Base-by-base conservation (phyloP, 2,113 vertebrate genomes). In the Nyctibius bracteatus region DNA sequence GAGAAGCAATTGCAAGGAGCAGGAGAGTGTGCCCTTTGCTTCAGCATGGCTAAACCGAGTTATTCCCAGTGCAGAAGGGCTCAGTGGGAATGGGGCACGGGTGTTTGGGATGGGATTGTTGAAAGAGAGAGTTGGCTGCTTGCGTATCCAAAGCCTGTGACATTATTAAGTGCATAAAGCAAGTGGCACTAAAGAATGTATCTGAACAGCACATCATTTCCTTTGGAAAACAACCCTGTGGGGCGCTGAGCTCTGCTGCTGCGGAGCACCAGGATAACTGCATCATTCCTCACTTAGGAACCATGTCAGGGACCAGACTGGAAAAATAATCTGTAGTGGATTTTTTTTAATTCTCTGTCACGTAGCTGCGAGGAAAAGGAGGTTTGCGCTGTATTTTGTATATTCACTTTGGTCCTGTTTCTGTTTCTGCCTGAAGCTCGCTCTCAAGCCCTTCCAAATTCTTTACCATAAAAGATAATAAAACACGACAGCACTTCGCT, bases 401-500 rank as follows among this genome's bases (percentile, higher is more conserved):
- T 41, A 70, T 47, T 33, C 57, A 49, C 55, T 88, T 49, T 9
- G 37, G 89, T 88, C 71, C 89, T 72, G 66, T 65, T 92, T 81
- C 77, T 86, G 39, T 68, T 82, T 90, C 87, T 86, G 72, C 55
- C 51, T 25, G 39, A 78, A 93, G 55, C 12, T 82, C 51, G 71
- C 51, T 93, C 88, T 91, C 41, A 93, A 91, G 58, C 93, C 78
- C 46, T 79, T 96, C 84, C 87, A 93, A 95, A 81, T 94, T 90
- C 79, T 94, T 92, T 93, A 83, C 74, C 88, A 86, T 95, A 93
- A 93, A 88, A 92, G 92, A 92, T 90, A 74, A 83, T 77, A 86
- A 81, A 90, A 70, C 46, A 67, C 74, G 92, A 52, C 44, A 92
- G 78, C 57, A n/a, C 78, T 90, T 90, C 54, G 31, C 78, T 80